These are phyloP conservation scores for Paguma larvata DNA, from an alignment of 2,797 vertebrate species.

Conservation along the genomic window DNA sequence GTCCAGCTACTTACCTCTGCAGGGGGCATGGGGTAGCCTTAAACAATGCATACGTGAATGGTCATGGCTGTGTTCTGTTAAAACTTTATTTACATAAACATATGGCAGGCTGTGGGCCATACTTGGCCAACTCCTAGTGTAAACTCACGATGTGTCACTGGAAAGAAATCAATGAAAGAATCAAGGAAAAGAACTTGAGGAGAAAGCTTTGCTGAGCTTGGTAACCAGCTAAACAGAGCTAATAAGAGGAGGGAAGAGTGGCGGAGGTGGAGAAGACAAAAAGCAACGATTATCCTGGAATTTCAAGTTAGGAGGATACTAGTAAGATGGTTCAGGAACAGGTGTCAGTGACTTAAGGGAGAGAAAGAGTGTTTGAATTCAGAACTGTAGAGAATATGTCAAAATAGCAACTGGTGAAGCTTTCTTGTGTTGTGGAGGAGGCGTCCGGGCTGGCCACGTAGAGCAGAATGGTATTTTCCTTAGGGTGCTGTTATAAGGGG, in stretches of 20 bases:
- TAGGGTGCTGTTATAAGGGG: background rate
- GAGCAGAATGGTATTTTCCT: background rate
- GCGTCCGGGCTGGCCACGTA: background rate
- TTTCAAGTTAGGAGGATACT: background rate
- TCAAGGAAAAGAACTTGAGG: background rate
- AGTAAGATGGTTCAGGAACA: background rate
- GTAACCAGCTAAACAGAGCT: background rate
- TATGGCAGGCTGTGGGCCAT: background rate
- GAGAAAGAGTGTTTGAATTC: background rate
- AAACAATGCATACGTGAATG: background rate
- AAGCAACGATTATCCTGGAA: background rate
- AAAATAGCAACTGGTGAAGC: background rate
- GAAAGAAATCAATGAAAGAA: background rate
- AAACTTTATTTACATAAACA: conserved; percentile 10
- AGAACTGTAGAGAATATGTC: background rate
- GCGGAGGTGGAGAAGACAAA: background rate
- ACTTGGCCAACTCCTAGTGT: background rate
- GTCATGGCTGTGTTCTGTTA: background rate
- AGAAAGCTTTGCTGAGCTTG: background rate
- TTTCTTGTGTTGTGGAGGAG: background rate
- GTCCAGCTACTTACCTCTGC: background rate
- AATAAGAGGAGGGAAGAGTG: background rate
- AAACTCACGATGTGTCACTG: background rate
- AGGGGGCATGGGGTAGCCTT: background rate
- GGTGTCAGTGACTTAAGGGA: background rate